Evolutionary conservation across 2,888 invertebrate species (phyloP), one percentile per base, ranked within the genome.

Genomic region (Stenurella melanura): DNA sequence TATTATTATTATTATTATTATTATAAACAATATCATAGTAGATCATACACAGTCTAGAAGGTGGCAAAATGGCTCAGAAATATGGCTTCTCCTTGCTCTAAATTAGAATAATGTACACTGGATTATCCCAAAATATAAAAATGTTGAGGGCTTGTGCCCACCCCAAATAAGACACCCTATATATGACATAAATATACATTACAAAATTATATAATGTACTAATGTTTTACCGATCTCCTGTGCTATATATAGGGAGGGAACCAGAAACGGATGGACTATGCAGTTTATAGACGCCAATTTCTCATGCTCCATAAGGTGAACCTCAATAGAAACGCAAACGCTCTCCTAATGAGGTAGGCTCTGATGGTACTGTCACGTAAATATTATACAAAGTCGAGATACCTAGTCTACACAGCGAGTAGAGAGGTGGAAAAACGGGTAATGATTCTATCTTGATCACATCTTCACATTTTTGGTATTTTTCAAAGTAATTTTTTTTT

Each of bases 371-470:
- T 60, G 58, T 70, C 70, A 60, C 70, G 21, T 56, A 61, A 63
- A 54, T 54, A 66, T 54, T 66, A 67, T 67, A 64, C 38, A 26
- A 70, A 72, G 34, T 72, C 72, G 63, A 60, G 26, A 6, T 71
- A 70, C 15, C 34, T 60, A 70, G 54, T 21, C 54, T 72, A 63
- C 54, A 19, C n/a, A 50, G 15, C 17, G 21, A 30, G 19, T n/a
- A 10, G 10, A 54, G 72, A 30, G 54, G 72, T 63, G 72, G 63
- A 63, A 60, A 63, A 50, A 60, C 10, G 34, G 30, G n/a, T 56
- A 57, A 57, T 38, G 15, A 12, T 10, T n/a, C n/a, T 19, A 4
- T 0, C 26, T 57, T 17, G 34, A 21, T 30, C 15, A 69, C 11
- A 67, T 19, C 26, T n/a, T 19, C 21, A 66, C 11, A 34, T 30